A percentile compares a stretch with the other conserved stretches of the same genome.
These are phyloP conservation scores for Opisthocomus hoazin DNA, from an alignment of 2,113 vertebrate genomes.

Conservation along the genomic window DNA sequence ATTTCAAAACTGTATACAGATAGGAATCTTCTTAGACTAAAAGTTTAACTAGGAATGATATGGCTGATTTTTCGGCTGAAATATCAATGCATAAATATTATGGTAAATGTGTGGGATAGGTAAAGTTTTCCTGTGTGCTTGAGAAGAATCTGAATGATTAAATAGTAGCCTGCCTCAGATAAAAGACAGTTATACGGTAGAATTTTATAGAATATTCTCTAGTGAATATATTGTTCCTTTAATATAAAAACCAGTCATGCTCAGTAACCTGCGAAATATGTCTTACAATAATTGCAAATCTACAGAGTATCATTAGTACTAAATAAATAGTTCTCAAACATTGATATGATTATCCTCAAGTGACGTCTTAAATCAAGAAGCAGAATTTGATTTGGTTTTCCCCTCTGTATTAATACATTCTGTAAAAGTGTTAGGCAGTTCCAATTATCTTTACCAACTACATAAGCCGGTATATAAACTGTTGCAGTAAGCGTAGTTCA, in stretches of 20 bases:
- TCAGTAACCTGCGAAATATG: constrained; percentile 8
- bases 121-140: background rate
- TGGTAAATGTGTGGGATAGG: background rate
- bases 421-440: background rate
- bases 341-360: background rate
- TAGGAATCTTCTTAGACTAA: background rate
- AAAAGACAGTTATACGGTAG: background rate
- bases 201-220: background rate
- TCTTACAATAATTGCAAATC: background rate
- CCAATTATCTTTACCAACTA: background rate
- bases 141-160: background rate
- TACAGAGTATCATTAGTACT: background rate
- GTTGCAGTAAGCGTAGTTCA: background rate
- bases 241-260: background rate
- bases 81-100: background rate
- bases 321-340: constrained; percentile 1
- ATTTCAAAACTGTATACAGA: background rate
- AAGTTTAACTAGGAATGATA: background rate
- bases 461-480: background rate
- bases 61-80: background rate
- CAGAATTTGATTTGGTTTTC: background rate
- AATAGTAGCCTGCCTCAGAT: background rate
- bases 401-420: background rate
- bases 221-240: background rate
- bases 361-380: constrained; percentile 7